Percentiles rank a stretch among this genome's conserved stretches.
These are phyloP conservation scores for Tetraneura akinire DNA, from an alignment of 1,140 invertebrate genomes.

Conservation along the genomic window DNA sequence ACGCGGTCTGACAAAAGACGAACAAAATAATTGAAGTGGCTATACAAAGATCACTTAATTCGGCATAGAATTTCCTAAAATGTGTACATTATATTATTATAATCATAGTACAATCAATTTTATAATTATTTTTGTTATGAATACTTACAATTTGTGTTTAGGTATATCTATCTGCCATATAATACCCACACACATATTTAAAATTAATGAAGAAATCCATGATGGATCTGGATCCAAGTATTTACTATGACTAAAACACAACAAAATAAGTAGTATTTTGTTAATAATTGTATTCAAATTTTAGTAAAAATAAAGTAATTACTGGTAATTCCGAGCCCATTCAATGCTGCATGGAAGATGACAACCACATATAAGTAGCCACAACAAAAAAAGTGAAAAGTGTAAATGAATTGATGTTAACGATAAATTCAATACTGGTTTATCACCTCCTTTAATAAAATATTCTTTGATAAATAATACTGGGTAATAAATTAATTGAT, in stretches of 20 bases:
- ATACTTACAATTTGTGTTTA: slow-evolving; percentile 34
- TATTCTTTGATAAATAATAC: slow-evolving; percentile 34
- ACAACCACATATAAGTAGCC: slow-evolving; percentile 31
- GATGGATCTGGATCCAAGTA: slow-evolving; percentile 38
- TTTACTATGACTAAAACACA: slow-evolving; percentile 25
- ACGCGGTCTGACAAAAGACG: slow-evolving; percentile 28
- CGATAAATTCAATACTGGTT: neutral
- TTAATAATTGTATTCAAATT: neutral
- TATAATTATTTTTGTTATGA: neutral
- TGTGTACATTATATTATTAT: neutral
- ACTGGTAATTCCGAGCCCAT: slow-evolving; percentile 44
- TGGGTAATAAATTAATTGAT: slow-evolving; percentile 39
- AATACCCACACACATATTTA: slow-evolving; percentile 23
- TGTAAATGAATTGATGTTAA: slow-evolving; percentile 19
- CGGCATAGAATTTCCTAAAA: slow-evolving; percentile 31
- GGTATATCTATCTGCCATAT: slow-evolving; percentile 26
- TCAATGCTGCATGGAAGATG: slow-evolving; percentile 38
- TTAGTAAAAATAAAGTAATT: neutral
- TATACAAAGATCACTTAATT: slow-evolving; percentile 4
- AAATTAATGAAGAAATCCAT: slow-evolving; percentile 3
- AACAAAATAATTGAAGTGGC: slow-evolving; percentile 4
- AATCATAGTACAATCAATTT: too few relatives aligned
- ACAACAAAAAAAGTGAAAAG: slow-evolving; percentile 47
- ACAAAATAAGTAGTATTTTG: neutral
- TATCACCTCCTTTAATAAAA: slow-evolving; percentile 34